These are phyloP conservation scores for Cheilinus undulatus DNA, from an alignment of 2,113 vertebrate genomes.

Conservation along the genomic window DNA sequence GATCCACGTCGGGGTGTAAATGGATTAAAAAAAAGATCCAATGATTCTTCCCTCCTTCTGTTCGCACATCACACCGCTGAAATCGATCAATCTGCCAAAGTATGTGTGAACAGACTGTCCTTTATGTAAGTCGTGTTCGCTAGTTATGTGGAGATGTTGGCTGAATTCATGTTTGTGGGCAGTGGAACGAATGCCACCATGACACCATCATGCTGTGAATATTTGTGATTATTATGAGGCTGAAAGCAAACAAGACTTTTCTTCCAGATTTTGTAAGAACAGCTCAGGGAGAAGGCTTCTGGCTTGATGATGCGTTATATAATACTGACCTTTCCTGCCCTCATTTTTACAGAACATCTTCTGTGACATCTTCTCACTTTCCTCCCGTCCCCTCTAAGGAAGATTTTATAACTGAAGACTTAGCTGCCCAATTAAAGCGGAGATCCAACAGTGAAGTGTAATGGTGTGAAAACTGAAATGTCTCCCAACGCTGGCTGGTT, in stretches of 20 bases:
- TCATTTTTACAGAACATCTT: neutral
- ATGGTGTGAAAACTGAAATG: conserved; percentile 28
- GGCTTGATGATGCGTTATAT: neutral
- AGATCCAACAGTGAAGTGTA: conserved; percentile 26
- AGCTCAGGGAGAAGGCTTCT: neutral
- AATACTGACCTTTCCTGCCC: conserved; percentile 8
- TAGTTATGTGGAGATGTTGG: conserved; percentile 16
- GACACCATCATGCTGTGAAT: conserved; percentile 23
- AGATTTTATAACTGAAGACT: conserved; percentile 4
- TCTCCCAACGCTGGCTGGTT: conserved; percentile 12
- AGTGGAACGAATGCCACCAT: conserved; percentile 9
- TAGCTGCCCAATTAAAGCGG: conserved; percentile 26
- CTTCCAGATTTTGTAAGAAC: neutral
- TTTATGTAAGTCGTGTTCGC: conserved; percentile 24
- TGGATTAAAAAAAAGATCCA: conserved; percentile 76
- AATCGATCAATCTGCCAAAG: conserved; percentile 70
- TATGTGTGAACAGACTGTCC: conserved; percentile 38
- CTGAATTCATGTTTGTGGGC: conserved; percentile 17
- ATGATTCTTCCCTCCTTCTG: conserved; percentile 60
- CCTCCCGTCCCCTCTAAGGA: neutral
- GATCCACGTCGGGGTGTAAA: conserved; percentile 70
- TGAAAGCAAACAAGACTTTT: conserved; percentile 3
- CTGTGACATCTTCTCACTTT: neutral
- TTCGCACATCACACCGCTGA: conserved; percentile 50
- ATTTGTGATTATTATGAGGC: neutral